phyloP scores from a whole-genome alignment of 2,888 invertebrate species.

The Metacarcinus magister region DNA sequence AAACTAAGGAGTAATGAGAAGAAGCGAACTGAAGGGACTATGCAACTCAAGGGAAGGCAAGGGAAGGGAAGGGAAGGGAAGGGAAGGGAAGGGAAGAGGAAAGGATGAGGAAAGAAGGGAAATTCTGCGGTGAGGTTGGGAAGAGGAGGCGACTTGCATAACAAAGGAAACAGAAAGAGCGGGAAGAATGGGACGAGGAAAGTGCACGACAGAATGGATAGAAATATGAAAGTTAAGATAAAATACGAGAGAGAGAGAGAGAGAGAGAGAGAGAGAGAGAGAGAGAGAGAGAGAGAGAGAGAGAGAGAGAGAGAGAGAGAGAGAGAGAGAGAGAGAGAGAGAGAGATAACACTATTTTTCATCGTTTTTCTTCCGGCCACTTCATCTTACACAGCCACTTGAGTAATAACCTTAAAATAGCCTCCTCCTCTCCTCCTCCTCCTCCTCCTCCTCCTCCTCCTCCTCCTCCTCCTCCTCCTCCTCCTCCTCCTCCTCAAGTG shows the following conservation, averaged over 20 bases:
- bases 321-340: neutral
- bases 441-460: neutral
- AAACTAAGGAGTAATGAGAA: neutral
- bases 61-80: neutral
- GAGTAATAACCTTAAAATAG: neutral
- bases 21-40: too few relatives aligned
- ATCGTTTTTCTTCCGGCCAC: neutral
- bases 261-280: neutral
- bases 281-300: neutral
- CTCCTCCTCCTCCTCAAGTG: neutral
- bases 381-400: neutral
- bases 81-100: neutral
- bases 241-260: neutral
- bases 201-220: neutral
- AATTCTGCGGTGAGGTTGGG: neutral
- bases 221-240: neutral
- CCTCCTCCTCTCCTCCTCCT: neutral
- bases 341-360: neutral
- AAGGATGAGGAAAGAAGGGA: neutral
- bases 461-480: conserved; percentile 15
- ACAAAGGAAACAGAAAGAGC: neutral
- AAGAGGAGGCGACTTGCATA: neutral
- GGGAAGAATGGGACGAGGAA: neutral
- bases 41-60: neutral
- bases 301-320: neutral